Conservation (phyloP, 2,113 vertebrate species). For the Perca flavescens region DNA sequence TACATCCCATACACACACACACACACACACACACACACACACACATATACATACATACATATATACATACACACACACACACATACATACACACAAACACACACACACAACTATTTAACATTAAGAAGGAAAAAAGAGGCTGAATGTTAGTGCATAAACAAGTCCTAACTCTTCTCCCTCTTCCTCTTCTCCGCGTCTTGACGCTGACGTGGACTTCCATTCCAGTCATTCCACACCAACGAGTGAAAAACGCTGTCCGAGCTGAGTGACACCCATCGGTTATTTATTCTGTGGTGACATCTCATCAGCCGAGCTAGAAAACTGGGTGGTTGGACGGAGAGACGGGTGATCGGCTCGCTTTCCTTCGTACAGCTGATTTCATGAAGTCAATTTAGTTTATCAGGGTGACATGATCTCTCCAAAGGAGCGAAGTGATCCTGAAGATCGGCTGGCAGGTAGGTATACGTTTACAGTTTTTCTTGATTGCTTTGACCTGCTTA, state of each 20-base stretch:
- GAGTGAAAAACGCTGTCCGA: constrained; percentile 33
- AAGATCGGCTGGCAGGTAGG: background rate
- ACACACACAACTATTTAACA: no score
- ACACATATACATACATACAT: no score
- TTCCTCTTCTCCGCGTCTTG: background rate
- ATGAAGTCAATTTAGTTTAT: background rate
- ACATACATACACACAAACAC: no score
- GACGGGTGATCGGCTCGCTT: background rate
- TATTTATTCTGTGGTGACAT: constrained; percentile 49
- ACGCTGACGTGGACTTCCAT: constrained; percentile 31
- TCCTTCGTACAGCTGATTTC: background rate
- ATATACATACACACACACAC: no score
- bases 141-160: no score
- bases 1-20: no score
- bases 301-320: constrained; percentile 35
- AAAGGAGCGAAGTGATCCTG: background rate
- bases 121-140: no score
- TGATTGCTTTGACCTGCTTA: no score
- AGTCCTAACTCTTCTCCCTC: background rate
- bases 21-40: no score
- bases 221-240: constrained; percentile 41
- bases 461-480: no score
- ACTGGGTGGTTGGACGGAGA: background rate
- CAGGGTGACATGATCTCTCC: background rate
- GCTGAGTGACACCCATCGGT: constrained; percentile 31